Percentiles rank a stretch among this genome's conserved stretches.
Evolutionary conservation across 2,888 invertebrate genomes (phyloP).

Genomic region (Oeneis ivallda): DNA sequence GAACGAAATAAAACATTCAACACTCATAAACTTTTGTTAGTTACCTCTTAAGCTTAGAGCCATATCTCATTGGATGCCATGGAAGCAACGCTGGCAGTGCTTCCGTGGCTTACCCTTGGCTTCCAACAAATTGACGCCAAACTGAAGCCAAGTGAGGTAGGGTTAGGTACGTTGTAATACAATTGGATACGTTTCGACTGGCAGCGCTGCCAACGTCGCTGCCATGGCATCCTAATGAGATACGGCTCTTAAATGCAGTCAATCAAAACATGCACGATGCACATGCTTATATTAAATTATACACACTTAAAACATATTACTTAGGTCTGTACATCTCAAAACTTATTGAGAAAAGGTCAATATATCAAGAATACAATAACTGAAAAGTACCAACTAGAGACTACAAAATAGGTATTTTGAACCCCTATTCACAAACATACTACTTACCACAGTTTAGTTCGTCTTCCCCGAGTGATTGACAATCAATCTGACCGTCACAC

Average conservation of each 20-base stretch:
- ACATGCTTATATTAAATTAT: not conserved
- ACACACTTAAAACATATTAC: not conserved
- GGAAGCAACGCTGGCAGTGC: too few species aligned
- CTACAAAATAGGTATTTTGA: conserved; percentile 1
- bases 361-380: not conserved
- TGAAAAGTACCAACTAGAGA: not conserved
- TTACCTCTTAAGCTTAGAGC: not conserved
- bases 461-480: conserved; percentile 82
- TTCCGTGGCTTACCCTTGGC: too few species aligned
- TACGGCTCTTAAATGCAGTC: too few species aligned
- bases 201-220: too few species aligned
- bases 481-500: conserved; percentile 84
- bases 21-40: not conserved
- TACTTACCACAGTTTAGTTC: conserved; percentile 80
- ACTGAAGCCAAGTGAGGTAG: too few species aligned
- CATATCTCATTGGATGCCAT: too few species aligned
- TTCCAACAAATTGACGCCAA: too few species aligned
- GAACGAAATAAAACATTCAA: not conserved
- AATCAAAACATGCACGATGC: conserved; percentile 11
- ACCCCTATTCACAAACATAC: not conserved
- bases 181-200: too few species aligned
- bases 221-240: too few species aligned
- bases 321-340: not conserved
- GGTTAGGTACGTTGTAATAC: too few species aligned
- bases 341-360: not conserved